phyloP scores from a whole-genome alignment of 2,797 vertebrate species.

The Alfaro cultratus region DNA sequence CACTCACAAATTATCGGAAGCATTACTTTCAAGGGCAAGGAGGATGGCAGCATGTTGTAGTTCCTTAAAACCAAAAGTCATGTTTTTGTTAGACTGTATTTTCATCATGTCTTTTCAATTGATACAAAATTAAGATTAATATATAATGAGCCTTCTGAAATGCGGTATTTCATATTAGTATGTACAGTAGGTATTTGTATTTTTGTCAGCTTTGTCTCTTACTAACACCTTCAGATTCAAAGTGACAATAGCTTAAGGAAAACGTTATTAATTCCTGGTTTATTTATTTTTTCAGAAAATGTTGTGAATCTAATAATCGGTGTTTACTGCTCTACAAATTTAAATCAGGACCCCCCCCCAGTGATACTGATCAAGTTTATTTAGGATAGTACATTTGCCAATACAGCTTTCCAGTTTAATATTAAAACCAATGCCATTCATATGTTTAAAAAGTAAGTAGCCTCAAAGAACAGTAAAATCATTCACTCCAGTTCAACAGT shows the following conservation, averaged over 20 bases:
- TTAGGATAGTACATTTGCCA: neutral
- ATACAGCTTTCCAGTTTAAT: neutral
- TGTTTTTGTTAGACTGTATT: neutral
- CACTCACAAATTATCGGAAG: neutral
- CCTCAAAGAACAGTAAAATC: neutral
- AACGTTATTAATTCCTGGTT: neutral
- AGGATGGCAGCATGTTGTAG: neutral
- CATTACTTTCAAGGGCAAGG: neutral
- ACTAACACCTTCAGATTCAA: neutral
- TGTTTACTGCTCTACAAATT: neutral
- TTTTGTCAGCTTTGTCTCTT: neutral
- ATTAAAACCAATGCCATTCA: neutral
- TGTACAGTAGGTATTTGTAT: neutral
- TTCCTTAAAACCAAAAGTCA: neutral
- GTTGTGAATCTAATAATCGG: neutral
- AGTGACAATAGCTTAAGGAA: neutral
- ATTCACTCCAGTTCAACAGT: neutral
- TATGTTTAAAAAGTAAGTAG: neutral
- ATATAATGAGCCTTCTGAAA: neutral
- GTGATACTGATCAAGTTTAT: neutral
- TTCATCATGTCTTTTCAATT: neutral
- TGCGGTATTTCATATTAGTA: neutral
- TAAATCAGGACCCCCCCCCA: neutral
- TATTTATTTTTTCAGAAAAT: neutral
- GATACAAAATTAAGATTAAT: neutral